phyloP scores from a whole-genome alignment of 2,797 vertebrate species.

The Hippopotamyrus pictus region DNA sequence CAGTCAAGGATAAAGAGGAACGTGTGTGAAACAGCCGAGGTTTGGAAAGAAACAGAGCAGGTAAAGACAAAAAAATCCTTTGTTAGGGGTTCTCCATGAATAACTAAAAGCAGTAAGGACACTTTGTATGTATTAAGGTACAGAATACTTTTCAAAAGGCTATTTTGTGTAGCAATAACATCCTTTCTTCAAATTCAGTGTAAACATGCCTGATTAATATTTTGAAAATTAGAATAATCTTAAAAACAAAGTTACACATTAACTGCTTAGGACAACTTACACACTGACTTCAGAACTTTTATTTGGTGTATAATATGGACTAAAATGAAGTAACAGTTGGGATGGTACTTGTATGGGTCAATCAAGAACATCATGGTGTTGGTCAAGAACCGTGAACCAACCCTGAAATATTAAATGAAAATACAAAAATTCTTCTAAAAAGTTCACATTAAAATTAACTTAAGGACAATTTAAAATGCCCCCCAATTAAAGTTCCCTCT shows the following conservation, averaged over 20 bases:
- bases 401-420: constrained; percentile 16
- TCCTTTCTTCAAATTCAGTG: background rate
- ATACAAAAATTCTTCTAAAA: constrained; percentile 18
- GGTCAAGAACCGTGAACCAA: constrained; percentile 28
- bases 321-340: constrained; percentile 60
- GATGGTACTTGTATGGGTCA: constrained; percentile 19
- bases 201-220: background rate
- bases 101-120: background rate
- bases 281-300: constrained; percentile 77
- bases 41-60: background rate
- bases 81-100: background rate
- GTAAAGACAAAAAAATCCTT: background rate
- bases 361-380: constrained; percentile 29
- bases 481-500: constrained; percentile 37
- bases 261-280: constrained; percentile 1
- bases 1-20: background rate
- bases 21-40: background rate
- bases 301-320: constrained; percentile 73
- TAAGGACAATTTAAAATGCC: constrained; percentile 34
- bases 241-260: background rate
- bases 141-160: background rate
- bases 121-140: background rate
- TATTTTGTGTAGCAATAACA: background rate
- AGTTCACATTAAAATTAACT: constrained; percentile 30
- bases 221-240: background rate